These are phyloP conservation scores for Oligia strigilis DNA, from an alignment of 2,888 invertebrate genomes.

Conservation along the genomic window DNA sequence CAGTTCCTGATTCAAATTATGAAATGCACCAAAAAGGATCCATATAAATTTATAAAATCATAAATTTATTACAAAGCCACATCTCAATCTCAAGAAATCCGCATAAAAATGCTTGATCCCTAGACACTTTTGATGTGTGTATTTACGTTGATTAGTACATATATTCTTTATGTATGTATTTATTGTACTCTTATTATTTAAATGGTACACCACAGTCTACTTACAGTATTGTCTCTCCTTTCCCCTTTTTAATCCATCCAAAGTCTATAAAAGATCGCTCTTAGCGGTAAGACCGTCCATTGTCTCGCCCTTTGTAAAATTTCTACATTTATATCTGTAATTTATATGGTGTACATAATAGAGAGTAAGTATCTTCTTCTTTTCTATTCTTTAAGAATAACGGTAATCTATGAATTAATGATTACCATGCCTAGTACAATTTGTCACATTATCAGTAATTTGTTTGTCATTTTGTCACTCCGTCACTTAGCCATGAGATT, in stretches of 20 bases:
- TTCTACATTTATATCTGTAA: background rate
- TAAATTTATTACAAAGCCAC: too few relatives aligned
- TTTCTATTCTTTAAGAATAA: background rate
- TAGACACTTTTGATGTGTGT: too few relatives aligned
- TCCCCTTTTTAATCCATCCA: background rate
- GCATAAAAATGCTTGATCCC: too few relatives aligned
- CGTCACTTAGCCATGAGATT: background rate
- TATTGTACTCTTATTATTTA: background rate
- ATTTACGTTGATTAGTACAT: background rate
- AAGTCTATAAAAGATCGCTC: background rate
- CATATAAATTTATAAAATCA: too few relatives aligned
- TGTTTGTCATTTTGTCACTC: too few relatives aligned
- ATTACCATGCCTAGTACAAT: background rate
- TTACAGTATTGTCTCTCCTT: background rate
- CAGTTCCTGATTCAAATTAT: too few relatives aligned
- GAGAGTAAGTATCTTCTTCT: background rate
- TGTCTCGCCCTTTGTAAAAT: background rate
- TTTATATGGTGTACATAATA: background rate
- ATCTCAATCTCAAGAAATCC: too few relatives aligned
- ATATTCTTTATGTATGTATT: background rate
- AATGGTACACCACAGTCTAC: background rate
- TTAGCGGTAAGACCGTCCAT: too few relatives aligned
- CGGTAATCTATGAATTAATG: background rate
- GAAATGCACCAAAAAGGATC: too few relatives aligned
- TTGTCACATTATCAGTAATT: background rate